Conservation (phyloP, 1,140 invertebrate genomes). For the Ptiloglossa arizonensis region DNA sequence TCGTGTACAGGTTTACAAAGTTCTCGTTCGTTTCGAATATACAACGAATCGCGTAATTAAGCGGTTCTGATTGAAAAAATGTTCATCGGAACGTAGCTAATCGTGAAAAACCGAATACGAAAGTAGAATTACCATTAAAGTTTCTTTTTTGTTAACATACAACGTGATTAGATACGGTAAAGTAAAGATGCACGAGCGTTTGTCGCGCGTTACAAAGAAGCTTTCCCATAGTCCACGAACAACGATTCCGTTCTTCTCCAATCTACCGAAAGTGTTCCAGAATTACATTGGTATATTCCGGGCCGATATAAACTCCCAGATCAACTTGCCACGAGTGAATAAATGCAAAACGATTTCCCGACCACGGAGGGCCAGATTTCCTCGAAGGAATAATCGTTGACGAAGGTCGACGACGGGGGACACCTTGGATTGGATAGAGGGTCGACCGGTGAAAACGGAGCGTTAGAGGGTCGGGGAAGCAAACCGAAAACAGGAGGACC, state of each 20-base stretch:
- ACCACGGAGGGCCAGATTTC: constrained; percentile 24
- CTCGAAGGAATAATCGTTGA: constrained; percentile 64
- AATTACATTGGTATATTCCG: constrained; percentile 29
- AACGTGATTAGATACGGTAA: no score
- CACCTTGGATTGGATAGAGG: constrained; percentile 48
- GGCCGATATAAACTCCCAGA: constrained; percentile 33
- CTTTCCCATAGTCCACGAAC: neutral
- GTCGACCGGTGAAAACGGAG: constrained; percentile 33
- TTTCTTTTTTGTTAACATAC: no score
- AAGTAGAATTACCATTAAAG: no score
- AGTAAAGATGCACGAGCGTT: no score
- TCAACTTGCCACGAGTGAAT: constrained; percentile 21
- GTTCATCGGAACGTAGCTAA: no score
- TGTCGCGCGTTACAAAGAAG: neutral
- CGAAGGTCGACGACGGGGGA: constrained; percentile 58
- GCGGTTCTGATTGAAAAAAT: no score
- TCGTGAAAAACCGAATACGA: no score
- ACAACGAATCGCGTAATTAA: no score
- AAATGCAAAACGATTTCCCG: constrained; percentile 40
- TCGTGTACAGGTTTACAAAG: no score
- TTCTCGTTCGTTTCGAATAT: no score
- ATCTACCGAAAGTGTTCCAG: neutral
- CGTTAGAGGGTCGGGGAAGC: neutral
- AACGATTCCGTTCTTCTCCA: neutral
- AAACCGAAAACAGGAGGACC: neutral